A percentile compares a stretch with the other conserved stretches of the same genome.
Conservation (phyloP, 2,113 vertebrate species). For the Tachysurus vachellii region DNA sequence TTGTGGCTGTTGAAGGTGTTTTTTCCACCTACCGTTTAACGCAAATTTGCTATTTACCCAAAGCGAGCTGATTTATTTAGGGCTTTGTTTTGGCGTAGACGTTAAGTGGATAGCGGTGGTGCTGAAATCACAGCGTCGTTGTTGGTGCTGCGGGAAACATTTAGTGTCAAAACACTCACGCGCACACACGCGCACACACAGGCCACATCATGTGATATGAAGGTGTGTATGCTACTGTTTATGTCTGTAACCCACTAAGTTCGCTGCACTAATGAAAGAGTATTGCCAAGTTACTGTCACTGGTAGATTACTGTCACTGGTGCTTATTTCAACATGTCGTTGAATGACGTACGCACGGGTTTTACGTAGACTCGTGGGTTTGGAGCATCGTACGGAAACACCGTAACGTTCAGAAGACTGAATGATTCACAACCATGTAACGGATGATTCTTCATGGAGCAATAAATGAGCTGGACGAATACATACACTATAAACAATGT, state of each 20-base stretch:
- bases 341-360: not conserved
- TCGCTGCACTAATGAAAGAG: not conserved
- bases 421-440: conserved; percentile 5
- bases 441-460: not conserved
- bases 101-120: conserved; percentile 57
- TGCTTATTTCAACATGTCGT: conserved; percentile 68
- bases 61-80: conserved; percentile 20
- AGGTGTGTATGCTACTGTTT: conserved; percentile 22
- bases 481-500: not conserved
- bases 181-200: conserved; percentile 27
- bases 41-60: not conserved
- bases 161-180: conserved; percentile 35
- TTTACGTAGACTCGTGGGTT: conserved; percentile 7
- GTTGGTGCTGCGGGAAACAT: conserved; percentile 60
- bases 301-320: conserved; percentile 49
- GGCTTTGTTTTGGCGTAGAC: conserved; percentile 47
- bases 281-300: not conserved
- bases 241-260: conserved; percentile 4
- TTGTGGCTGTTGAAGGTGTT: conserved; percentile 48
- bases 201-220: conserved; percentile 40
- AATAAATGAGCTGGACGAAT: not conserved
- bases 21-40: not conserved
- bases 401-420: not conserved
- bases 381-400: conserved; percentile 6
- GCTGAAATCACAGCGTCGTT: conserved; percentile 58